Percentiles rank a stretch among this genome's conserved stretches.
These are phyloP conservation scores for Megalonaias nervosa DNA, from an alignment of 1,140 invertebrate species.

Conservation along the genomic window DNA sequence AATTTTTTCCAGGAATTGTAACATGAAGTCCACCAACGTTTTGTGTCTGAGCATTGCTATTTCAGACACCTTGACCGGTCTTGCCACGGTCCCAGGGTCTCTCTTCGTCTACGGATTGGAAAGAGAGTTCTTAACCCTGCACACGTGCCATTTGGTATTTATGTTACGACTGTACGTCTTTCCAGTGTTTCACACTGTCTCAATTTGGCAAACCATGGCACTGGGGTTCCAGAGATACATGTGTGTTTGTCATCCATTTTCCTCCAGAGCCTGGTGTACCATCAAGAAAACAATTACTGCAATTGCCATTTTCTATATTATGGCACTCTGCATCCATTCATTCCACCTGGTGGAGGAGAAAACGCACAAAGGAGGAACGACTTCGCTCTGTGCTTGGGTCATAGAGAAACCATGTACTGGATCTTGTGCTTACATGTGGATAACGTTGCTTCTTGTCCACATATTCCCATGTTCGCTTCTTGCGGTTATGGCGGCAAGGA, in stretches of 20 bases:
- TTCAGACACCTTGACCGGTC: slow-evolving; percentile 29
- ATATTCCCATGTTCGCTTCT: slow-evolving; percentile 22
- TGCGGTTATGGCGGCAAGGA: slow-evolving; percentile 7
- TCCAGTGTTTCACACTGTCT: slow-evolving; percentile 28
- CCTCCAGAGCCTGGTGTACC: slow-evolving; percentile 18
- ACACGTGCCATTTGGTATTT: slow-evolving; percentile 13
- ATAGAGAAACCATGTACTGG: slow-evolving; percentile 12
- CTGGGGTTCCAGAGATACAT: slow-evolving; percentile 29
- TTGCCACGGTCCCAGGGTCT: slow-evolving; percentile 17
- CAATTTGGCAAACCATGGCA: slow-evolving; percentile 29
- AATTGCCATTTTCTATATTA: slow-evolving; percentile 6
- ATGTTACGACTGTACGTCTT: slow-evolving; percentile 17
- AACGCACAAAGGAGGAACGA: background rate
- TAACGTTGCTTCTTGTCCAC: slow-evolving; percentile 17
- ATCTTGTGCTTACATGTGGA: slow-evolving; percentile 29
- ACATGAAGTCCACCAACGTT: slow-evolving; percentile 20
- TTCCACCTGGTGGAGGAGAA: slow-evolving; percentile 24
- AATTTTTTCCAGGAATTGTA: slow-evolving; percentile 17
- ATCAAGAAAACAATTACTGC: slow-evolving; percentile 18
- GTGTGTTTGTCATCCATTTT: slow-evolving; percentile 34
- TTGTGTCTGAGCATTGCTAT: slow-evolving; percentile 27
- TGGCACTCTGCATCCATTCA: slow-evolving; percentile 5
- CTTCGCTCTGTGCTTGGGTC: slow-evolving; percentile 7
- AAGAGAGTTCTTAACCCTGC: background rate
- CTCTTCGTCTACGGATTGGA: slow-evolving; percentile 11